Evolutionary conservation across 2,113 vertebrate species (phyloP).

Genomic region (Xiphophorus hellerii): DNA sequence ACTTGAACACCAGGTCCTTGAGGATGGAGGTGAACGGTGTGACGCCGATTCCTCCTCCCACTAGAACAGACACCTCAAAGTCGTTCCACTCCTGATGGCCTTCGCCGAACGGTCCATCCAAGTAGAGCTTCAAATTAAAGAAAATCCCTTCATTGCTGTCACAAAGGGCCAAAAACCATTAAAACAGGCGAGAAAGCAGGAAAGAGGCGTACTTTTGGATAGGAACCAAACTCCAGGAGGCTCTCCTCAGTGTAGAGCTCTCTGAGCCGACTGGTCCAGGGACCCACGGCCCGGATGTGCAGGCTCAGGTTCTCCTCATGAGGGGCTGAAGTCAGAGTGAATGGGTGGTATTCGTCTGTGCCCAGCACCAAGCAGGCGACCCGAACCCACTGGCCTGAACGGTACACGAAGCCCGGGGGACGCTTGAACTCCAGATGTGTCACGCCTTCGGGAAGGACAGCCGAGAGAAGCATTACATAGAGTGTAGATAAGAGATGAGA

Average conservation of each 20-base stretch:
- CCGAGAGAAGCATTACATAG: too few relatives aligned
- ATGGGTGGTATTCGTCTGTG: conserved; percentile 91
- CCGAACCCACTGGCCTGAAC: conserved; percentile 96
- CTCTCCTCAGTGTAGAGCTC: conserved; percentile 86
- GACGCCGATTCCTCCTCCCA: conserved; percentile 92
- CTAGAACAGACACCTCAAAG: conserved; percentile 90
- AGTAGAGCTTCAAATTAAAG: conserved; percentile 83
- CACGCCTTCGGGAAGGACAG: conserved; percentile 81
- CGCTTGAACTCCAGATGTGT: conserved; percentile 86
- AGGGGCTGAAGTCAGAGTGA: conserved; percentile 93
- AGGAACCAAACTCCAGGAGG: conserved; percentile 70
- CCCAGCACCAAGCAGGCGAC: conserved; percentile 87
- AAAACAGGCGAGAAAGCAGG: background rate
- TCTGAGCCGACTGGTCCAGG: conserved; percentile 93
- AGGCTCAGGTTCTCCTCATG: conserved; percentile 92
- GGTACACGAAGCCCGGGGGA: conserved; percentile 89
- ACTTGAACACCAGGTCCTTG: conserved; percentile 94
- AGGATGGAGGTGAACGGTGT: conserved; percentile 93
- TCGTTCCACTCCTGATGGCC: conserved; percentile 94
- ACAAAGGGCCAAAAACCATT: background rate
- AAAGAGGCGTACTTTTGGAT: conserved; percentile 85
- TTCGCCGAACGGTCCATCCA: conserved; percentile 92
- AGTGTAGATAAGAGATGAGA: background rate
- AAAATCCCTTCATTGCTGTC: conserved; percentile 8
- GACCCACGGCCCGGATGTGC: conserved; percentile 92